phyloP scores from a whole-genome alignment of 2,797 vertebrate genomes.

The Trematomus bernacchii region DNA sequence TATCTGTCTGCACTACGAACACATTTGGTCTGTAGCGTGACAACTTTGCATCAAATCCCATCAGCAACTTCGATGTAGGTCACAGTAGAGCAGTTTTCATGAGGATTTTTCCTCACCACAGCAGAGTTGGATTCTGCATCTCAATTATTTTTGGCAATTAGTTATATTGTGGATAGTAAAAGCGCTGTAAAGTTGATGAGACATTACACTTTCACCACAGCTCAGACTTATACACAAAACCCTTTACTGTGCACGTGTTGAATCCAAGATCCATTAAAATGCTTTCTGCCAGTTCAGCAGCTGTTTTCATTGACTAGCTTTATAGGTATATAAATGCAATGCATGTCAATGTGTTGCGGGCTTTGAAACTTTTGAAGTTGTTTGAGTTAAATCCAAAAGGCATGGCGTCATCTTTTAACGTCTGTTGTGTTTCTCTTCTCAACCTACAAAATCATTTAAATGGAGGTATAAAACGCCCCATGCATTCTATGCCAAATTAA shows the following conservation, averaged over 20 bases:
- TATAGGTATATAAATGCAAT: slow-evolving; percentile 70
- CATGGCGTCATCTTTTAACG: slow-evolving; percentile 51
- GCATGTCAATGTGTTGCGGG: slow-evolving; percentile 47
- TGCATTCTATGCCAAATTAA: slow-evolving; percentile 55
- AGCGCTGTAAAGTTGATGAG: slow-evolving; percentile 61
- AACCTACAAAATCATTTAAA: slow-evolving; percentile 53
- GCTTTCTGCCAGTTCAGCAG: slow-evolving; percentile 68
- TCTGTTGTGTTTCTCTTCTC: slow-evolving; percentile 56
- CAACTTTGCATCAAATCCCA: slow-evolving; percentile 26
- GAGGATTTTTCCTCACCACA: background rate
- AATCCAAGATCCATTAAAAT: slow-evolving; percentile 50
- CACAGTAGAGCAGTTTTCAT: slow-evolving; percentile 32
- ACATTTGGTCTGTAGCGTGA: slow-evolving; percentile 45
- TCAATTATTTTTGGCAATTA: slow-evolving; percentile 52
- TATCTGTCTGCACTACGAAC: slow-evolving; percentile 49
- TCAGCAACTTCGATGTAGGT: slow-evolving; percentile 38
- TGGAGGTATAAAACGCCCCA: slow-evolving; percentile 38
- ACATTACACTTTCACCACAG: slow-evolving; percentile 51
- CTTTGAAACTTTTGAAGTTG: slow-evolving; percentile 53
- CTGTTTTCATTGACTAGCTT: slow-evolving; percentile 71
- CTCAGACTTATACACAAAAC: slow-evolving; percentile 33
- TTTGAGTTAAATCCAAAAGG: slow-evolving; percentile 57
- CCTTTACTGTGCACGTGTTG: slow-evolving; percentile 34
- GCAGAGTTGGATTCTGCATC: slow-evolving; percentile 29
- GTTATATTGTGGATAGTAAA: slow-evolving; percentile 54